These are phyloP conservation scores for Scyliorhinus canicula DNA, from an alignment of 2,797 vertebrate genomes.

Conservation along the genomic window DNA sequence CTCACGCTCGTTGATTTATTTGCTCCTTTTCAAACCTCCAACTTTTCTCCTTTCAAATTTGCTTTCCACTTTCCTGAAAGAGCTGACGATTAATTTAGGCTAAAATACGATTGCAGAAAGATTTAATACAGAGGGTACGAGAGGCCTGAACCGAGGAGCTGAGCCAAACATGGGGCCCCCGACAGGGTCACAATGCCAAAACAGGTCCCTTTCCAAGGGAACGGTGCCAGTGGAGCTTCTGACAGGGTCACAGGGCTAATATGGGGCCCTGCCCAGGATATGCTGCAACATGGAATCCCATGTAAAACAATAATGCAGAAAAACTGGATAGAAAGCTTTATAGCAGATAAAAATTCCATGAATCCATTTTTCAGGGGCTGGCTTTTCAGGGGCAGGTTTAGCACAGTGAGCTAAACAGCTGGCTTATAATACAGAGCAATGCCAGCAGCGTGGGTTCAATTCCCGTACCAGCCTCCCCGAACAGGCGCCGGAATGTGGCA, in stretches of 20 bases:
- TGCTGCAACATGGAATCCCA: background rate
- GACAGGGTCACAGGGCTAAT: background rate
- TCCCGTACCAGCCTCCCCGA: too few relatives aligned
- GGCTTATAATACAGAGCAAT: too few relatives aligned
- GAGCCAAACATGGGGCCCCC: background rate
- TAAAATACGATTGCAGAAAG: background rate
- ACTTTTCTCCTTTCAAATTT: conserved; percentile 6
- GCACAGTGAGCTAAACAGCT: too few relatives aligned
- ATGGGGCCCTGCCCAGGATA: too few relatives aligned
- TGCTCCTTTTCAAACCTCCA: background rate
- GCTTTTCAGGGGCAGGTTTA: too few relatives aligned
- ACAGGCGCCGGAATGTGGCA: too few relatives aligned
- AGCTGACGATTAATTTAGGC: background rate
- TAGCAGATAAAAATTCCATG: too few relatives aligned
- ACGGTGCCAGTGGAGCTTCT: background rate
- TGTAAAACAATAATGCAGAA: background rate
- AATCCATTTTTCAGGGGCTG: background rate
- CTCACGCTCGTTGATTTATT: background rate
- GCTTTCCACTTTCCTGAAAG: background rate
- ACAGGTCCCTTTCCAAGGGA: background rate
- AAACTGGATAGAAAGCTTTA: background rate
- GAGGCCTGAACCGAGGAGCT: background rate
- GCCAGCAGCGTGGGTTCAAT: too few relatives aligned
- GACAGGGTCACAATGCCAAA: background rate
- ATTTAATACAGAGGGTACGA: background rate